phyloP scores from a whole-genome alignment of 2,797 vertebrate genomes.

The Trichosurus vulpecula region DNA sequence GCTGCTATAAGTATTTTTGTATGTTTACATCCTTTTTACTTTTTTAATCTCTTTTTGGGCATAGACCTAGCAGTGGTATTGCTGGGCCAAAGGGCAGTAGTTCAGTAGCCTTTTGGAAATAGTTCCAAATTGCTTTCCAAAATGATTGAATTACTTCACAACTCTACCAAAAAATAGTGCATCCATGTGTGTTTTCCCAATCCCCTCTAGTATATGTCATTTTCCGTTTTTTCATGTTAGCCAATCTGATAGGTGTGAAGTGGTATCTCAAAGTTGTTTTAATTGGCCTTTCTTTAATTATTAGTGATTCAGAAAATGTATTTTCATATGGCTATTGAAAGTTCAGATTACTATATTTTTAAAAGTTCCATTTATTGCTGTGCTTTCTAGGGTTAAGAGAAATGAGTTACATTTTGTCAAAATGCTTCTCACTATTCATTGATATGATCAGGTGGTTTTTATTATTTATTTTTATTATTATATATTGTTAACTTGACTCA shows the following conservation, averaged over 20 bases:
- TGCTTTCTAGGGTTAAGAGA: not conserved
- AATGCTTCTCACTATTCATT: not conserved
- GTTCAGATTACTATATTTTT: not conserved
- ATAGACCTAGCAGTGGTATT: not conserved
- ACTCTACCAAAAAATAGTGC: not conserved
- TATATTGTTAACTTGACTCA: not conserved
- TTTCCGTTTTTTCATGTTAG: not conserved
- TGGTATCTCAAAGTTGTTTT: not conserved
- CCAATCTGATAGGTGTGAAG: not conserved
- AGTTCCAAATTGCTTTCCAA: not conserved
- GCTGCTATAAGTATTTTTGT: not conserved
- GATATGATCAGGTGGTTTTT: not conserved
- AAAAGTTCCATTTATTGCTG: too few species aligned
- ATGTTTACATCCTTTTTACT: not conserved
- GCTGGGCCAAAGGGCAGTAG: not conserved
- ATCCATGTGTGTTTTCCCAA: not conserved
- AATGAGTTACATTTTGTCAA: not conserved
- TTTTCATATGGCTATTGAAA: not conserved
- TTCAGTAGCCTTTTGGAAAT: not conserved
- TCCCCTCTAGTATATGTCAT: not conserved
- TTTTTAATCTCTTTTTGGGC: not conserved
- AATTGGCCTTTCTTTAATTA: not conserved
- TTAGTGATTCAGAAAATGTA: not conserved
- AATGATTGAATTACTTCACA: not conserved
- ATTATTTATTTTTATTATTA: not conserved